A percentile compares a stretch with the other conserved stretches of the same genome.
These are phyloP conservation scores for Brachionus manjavacas DNA, from an alignment of 1,140 invertebrate genomes.

Conservation along the genomic window DNA sequence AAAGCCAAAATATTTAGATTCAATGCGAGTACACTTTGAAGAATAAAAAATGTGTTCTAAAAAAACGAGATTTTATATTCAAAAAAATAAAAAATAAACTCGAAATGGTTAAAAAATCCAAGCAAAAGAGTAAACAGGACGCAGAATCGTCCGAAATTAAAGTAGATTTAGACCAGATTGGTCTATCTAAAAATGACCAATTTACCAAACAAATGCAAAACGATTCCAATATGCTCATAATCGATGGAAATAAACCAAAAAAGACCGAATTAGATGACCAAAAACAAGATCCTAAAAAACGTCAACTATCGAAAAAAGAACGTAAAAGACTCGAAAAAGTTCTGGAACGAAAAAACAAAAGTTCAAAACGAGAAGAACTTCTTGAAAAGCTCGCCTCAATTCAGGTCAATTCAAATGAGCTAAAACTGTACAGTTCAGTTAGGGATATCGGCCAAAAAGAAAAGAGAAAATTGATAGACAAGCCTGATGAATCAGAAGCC, in stretches of 20 bases:
- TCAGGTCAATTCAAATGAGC: conserved; percentile 24
- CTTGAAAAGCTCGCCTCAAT: conserved; percentile 13
- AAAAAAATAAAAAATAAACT: neutral
- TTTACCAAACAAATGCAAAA: neutral
- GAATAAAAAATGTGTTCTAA: neutral
- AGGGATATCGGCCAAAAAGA: conserved; percentile 32
- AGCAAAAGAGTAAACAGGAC: neutral
- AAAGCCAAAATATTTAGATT: neutral
- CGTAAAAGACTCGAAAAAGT: conserved; percentile 23
- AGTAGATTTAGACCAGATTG: neutral
- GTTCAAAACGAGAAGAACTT: neutral
- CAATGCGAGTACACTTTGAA: neutral
- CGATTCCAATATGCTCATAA: neutral
- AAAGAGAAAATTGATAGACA: neutral
- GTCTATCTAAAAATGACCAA: neutral
- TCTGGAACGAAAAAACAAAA: conserved; percentile 30
- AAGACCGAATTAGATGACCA: neutral
- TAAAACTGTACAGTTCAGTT: conserved; percentile 28
- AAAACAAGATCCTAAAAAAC: neutral
- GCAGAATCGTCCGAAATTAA: neutral
- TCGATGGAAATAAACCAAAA: neutral
- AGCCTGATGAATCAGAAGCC: neutral
- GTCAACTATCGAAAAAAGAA: conserved; percentile 21
- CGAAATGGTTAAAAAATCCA: neutral
- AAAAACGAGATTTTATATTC: neutral